These are phyloP conservation scores for Latheticus oryzae DNA, from an alignment of 2,888 invertebrate species.

Conservation along the genomic window DNA sequence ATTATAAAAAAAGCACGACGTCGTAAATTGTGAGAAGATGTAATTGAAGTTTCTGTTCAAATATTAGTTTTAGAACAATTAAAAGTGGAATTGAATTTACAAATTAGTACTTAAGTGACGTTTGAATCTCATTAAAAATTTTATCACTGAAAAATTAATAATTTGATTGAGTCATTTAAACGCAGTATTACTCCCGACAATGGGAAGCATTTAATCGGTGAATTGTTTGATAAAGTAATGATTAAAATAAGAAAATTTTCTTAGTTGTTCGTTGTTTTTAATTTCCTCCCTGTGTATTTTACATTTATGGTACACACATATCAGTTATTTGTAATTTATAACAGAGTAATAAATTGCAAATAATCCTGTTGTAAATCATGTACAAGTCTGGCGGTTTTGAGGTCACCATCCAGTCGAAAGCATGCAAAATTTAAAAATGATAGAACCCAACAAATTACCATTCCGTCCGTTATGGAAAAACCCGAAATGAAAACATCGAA, in stretches of 20 bases:
- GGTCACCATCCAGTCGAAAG: constrained; percentile 25
- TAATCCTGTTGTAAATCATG: constrained; percentile 29
- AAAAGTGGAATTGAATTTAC: no score
- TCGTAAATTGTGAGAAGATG: not conserved
- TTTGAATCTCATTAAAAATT: no score
- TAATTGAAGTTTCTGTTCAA: constrained; percentile 3
- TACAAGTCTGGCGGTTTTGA: constrained; percentile 21
- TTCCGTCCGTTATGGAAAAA: constrained; percentile 6
- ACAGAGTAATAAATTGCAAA: constrained; percentile 28
- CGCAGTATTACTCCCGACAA: constrained; percentile 2
- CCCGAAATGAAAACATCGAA: not conserved
- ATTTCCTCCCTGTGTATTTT: not conserved
- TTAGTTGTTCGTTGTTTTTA: no score
- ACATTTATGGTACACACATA: constrained; percentile 4
- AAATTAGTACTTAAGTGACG: no score
- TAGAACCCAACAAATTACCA: constrained; percentile 2
- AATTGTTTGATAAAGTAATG: no score
- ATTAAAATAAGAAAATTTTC: no score
- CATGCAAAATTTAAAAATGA: constrained; percentile 13
- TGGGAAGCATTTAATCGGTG: constrained; percentile 7
- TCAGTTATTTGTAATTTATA: constrained; percentile 22
- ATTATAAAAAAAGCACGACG: constrained; percentile 2
- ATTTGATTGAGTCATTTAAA: no score
- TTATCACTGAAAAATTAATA: no score
- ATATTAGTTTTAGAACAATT: constrained; percentile 4